Evolutionary conservation across 1,140 invertebrate species (phyloP).

Genomic region (Drosophila pseudoobscura): DNA sequence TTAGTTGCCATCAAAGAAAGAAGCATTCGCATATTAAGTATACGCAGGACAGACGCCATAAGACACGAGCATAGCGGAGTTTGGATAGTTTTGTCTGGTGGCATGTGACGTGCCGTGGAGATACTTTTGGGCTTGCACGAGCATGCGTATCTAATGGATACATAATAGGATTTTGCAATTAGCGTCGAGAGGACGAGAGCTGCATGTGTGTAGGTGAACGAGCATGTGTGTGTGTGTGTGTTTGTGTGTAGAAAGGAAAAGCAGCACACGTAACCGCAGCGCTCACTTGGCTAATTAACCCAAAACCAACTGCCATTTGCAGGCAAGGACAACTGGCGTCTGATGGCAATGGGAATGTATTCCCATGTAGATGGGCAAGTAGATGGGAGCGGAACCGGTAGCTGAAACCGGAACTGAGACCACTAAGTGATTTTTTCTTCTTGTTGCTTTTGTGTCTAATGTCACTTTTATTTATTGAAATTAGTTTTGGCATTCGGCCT

Average conservation of each 20-base stretch:
- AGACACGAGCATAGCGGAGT: conserved; percentile 24
- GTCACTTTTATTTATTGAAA: conserved; percentile 73
- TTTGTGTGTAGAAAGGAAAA: conserved; percentile 15
- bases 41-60: conserved; percentile 21
- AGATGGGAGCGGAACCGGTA: conserved; percentile 2
- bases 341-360: conserved; percentile 9
- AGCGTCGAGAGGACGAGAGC: conserved; percentile 37
- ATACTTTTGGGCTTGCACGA: conserved; percentile 39
- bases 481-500: conserved; percentile 60
- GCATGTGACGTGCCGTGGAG: conserved; percentile 23
- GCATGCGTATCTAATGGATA: conserved; percentile 79
- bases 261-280: conserved; percentile 69
- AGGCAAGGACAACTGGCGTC: conserved; percentile 47
- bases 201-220: conserved; percentile 11
- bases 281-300: conserved; percentile 75
- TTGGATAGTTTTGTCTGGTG: conserved; percentile 41
- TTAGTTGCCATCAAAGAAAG: conserved; percentile 21
- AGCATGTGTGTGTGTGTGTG: conserved; percentile 2
- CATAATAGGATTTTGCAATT: conserved; percentile 82
- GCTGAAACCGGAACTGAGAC: conserved; percentile 45
- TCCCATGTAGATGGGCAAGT: neutral
- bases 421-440: conserved; percentile 52
- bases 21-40: conserved; percentile 29
- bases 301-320: conserved; percentile 75
- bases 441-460: conserved; percentile 45